Percentiles rank a stretch among this genome's conserved stretches.
phyloP scores from a whole-genome alignment of 2,113 vertebrate genomes.

The Myiagra hebetior region DNA sequence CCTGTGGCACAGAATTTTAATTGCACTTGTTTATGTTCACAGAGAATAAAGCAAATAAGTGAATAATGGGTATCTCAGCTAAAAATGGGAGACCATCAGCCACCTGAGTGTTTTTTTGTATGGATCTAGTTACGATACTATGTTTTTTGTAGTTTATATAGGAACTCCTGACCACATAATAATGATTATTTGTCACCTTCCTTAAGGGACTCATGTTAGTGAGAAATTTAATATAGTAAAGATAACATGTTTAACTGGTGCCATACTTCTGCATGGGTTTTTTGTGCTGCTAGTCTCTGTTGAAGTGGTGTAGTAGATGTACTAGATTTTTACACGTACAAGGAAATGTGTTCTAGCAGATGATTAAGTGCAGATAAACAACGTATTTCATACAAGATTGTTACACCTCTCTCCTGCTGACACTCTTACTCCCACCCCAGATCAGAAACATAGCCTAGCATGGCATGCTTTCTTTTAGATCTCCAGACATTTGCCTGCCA shows the following conservation, averaged over 20 bases:
- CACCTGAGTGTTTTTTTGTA: background rate
- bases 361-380: background rate
- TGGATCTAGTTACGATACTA: background rate
- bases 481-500: background rate
- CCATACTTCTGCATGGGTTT: background rate
- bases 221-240: background rate
- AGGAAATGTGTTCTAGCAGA: background rate
- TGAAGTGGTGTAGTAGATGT: background rate
- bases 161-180: background rate
- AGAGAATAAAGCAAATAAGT: background rate
- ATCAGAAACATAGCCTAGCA: background rate
- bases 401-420: background rate
- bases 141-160: background rate
- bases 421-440: background rate
- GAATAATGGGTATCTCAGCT: background rate
- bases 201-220: background rate
- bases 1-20: background rate
- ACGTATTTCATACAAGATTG: background rate
- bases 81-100: background rate
- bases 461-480: background rate
- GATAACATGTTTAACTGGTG: background rate
- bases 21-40: background rate
- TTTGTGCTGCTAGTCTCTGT: background rate
- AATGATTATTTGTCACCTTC: background rate
- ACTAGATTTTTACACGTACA: background rate